These are phyloP conservation scores for Thereva nobilitata DNA, from an alignment of 2,888 invertebrate species.

Conservation along the genomic window DNA sequence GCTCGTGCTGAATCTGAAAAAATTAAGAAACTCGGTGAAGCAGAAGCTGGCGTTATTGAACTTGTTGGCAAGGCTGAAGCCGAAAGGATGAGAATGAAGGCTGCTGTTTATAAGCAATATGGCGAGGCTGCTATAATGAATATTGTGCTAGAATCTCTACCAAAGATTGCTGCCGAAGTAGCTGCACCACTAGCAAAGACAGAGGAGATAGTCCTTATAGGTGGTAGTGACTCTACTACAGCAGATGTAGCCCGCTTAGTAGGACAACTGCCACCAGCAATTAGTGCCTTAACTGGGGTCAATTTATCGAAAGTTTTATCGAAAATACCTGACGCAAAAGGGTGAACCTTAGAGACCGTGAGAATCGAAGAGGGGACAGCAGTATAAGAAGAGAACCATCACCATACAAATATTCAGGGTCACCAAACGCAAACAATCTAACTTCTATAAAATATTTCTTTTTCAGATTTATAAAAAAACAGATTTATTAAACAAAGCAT, in stretches of 20 bases:
- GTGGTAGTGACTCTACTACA: constrained; percentile 78
- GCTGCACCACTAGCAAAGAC: constrained; percentile 94
- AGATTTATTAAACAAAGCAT: constrained; percentile 10
- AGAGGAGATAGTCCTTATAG: constrained; percentile 92
- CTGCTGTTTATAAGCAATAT: constrained; percentile 92
- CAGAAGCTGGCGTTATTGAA: constrained; percentile 89
- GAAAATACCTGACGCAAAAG: constrained; percentile 58
- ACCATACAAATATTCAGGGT: neutral
- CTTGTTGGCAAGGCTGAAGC: constrained; percentile 94
- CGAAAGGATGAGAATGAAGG: constrained; percentile 93
- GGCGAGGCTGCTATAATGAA: constrained; percentile 95
- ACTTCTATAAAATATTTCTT: neutral
- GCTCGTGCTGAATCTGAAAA: constrained; percentile 93
- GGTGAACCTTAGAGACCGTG: constrained; percentile 50
- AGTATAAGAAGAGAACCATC: constrained; percentile 52
- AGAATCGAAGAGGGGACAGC: constrained; percentile 2
- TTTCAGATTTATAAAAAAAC: neutral
- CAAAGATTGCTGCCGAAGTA: constrained; percentile 97
- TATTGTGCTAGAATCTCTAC: constrained; percentile 88
- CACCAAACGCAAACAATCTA: neutral
- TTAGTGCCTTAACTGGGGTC: constrained; percentile 92
- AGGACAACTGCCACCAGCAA: constrained; percentile 88
- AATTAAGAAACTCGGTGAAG: constrained; percentile 85
- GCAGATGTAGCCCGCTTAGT: constrained; percentile 85
- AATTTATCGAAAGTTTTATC: constrained; percentile 77